Evolutionary conservation across 2,797 vertebrate species (phyloP), one percentile per base, ranked within the genome.

Genomic region (Hippopotamyrus pictus): DNA sequence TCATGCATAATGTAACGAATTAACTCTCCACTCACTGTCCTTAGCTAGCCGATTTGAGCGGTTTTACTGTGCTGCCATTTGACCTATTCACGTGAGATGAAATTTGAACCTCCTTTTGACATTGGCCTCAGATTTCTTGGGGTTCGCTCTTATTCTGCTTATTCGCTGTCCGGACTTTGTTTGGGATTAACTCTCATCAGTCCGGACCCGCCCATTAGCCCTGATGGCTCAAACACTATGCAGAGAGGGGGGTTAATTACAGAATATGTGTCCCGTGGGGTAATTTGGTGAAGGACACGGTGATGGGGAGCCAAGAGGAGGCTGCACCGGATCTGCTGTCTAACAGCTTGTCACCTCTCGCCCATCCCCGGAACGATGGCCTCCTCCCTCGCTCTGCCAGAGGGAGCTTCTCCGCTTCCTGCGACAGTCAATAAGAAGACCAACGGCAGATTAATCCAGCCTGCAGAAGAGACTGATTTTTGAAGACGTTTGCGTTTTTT

Each of bases 401-500:
- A 62, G 79, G 94, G 88, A 92, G 69, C 90, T 92, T 88, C 54
- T 51, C 25, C 48, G 91, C 91, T 90, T 94, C 95, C 95, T 96
- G 95, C 94, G 94, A 95, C 94, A 96, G 91, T 94, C 91, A 91
- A 93, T 94, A 93, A 93, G 94, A 8, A 94, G 92, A 94, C 93
- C 95, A 96, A 95, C 89, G 89, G 94, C 91, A 95, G 96, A 96
- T 95, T 95, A 96, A 96, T 96, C 37, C 95, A 96, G 95, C 94
- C 94, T 93, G 92, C 91, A 91, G 94, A 96, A 94, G 85, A 37
- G 33, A 54, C 91, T 91, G 93, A 89, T 62, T 93, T 95, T 95
- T 95, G 90, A 95, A 96, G 93, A 95, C 94, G 92, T 94, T 90
- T 93, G 92, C 94, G 95, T 95, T 97, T 96, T 54, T 50, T 83